A percentile compares a stretch with the other conserved stretches of the same genome.
These are phyloP conservation scores for Perizoma affinitatum DNA, from an alignment of 2,888 invertebrate genomes.

Conservation along the genomic window DNA sequence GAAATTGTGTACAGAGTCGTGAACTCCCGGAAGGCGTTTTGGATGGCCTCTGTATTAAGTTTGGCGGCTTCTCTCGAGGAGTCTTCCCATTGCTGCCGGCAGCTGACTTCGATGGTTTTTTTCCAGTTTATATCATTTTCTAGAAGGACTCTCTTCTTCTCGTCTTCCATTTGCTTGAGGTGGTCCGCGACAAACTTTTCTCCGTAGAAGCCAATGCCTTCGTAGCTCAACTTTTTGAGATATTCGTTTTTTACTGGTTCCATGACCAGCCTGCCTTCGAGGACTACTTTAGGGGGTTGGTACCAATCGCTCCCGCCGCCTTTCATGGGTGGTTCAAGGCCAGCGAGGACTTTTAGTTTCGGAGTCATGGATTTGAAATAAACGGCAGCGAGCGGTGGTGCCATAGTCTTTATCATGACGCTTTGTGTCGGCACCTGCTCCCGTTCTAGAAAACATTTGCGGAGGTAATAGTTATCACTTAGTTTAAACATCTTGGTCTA, in stretches of 20 bases:
- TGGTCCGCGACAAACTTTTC: constrained; percentile 51
- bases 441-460: constrained; percentile 64
- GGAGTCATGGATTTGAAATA: constrained; percentile 72
- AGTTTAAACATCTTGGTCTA: constrained; percentile 47
- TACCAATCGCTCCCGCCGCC: constrained; percentile 73
- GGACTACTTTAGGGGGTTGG: constrained; percentile 62
- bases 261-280: constrained; percentile 59
- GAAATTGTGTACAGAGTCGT: constrained; percentile 55
- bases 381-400: constrained; percentile 61
- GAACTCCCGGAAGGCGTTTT: constrained; percentile 60
- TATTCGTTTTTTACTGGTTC: constrained; percentile 60
- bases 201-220: constrained; percentile 59
- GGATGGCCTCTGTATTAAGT: constrained; percentile 57
- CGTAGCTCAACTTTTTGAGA: constrained; percentile 56
- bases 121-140: constrained; percentile 64
- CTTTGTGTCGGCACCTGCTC: constrained; percentile 71
- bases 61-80: constrained; percentile 45
- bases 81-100: constrained; percentile 49
- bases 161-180: constrained; percentile 49
- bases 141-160: constrained; percentile 48
- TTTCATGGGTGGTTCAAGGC: constrained; percentile 67
- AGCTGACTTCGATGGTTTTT: constrained; percentile 43
- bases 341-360: constrained; percentile 65
- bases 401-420: constrained; percentile 66
- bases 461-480: constrained; percentile 64